A percentile compares a stretch with the other conserved stretches of the same genome.
These are phyloP conservation scores for Zootermopsis nevadensis DNA, from an alignment of 2,888 invertebrate genomes.

Conservation along the genomic window DNA sequence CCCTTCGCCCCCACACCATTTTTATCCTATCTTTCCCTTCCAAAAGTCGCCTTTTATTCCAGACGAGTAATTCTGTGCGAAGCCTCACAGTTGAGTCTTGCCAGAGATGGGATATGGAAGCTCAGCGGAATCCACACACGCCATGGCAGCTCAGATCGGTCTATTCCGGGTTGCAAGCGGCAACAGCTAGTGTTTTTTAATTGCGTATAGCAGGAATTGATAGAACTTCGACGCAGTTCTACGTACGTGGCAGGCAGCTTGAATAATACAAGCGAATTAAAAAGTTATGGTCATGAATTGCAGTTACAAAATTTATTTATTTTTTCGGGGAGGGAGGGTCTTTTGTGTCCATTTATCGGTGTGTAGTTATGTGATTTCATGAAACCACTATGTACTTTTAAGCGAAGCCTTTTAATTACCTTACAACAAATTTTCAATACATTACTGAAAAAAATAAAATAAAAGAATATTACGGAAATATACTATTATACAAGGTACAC, in stretches of 20 bases:
- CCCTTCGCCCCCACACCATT: not conserved
- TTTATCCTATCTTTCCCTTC: not conserved
- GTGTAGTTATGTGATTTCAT: too few species aligned
- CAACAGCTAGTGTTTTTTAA: not conserved
- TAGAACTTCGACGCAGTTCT: not conserved
- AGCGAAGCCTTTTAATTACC: too few species aligned
- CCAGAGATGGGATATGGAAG: not conserved
- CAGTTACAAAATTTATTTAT: not conserved
- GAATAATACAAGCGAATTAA: not conserved
- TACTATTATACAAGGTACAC: too few species aligned
- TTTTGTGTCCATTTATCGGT: too few species aligned
- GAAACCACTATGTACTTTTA: too few species aligned
- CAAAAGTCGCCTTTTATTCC: constrained; percentile 24
- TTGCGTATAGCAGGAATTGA: not conserved
- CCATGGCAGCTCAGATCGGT: not conserved
- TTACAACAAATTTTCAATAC: too few species aligned
- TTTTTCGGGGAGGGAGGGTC: too few species aligned
- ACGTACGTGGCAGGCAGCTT: not conserved
- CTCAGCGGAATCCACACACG: not conserved
- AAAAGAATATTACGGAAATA: too few species aligned
- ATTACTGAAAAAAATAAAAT: too few species aligned
- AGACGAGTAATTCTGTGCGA: not conserved
- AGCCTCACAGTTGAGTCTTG: not conserved
- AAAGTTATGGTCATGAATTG: not conserved
- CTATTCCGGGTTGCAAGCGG: not conserved